Evolutionary conservation across 2,797 vertebrate species (phyloP), one percentile per base, ranked within the genome.

Genomic region (Eulemur albifrons): DNA sequence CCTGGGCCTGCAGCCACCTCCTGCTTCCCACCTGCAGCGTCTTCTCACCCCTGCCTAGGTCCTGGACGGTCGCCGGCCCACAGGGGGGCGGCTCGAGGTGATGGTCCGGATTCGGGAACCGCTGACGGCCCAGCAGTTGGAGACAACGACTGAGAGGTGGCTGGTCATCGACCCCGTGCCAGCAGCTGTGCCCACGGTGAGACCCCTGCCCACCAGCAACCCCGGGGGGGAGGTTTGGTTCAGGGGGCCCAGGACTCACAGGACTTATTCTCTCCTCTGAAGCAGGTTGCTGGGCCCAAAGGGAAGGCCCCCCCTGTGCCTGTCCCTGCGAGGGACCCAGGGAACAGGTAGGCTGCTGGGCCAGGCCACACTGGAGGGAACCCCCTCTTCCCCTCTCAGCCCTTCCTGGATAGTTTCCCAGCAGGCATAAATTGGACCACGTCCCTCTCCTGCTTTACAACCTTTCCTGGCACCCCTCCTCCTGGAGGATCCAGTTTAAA

Each of bases 41-140:
- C 38, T 13, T 45, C 48, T 92, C 10, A 75, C 38, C 17, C 27
- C 35, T 15, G 2, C 54, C 21, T 50, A 99, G 99, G 99, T 99
- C 82, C 98, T 99, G 98, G 99, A 99, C 20, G 99, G 99, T 7
- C 99, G 99, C 45, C 99, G 99, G 97, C 98, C 99, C 83, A 99
- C 99, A 0, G 99, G 99, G 6, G 99, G 99, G 0, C 99, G 99
- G 93, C 93, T 99, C 96, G 99, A 99, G 96, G 99, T 99, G 95
- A 98, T 98, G 69, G 99, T 99, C 75, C 99, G 99, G 95, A 99
- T 99, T 90, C 98, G 99, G 79, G 99, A 99, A 96, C 99, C 99
- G 0, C 97, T 99, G 88, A 98, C 99, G 0, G 98, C 99, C 6
- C 98, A 97, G 30, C 99, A 99, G 52, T 96, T 99, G 43, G 99